phyloP scores from a whole-genome alignment of 1,140 invertebrate species.

The Cotesia vestalis region DNA sequence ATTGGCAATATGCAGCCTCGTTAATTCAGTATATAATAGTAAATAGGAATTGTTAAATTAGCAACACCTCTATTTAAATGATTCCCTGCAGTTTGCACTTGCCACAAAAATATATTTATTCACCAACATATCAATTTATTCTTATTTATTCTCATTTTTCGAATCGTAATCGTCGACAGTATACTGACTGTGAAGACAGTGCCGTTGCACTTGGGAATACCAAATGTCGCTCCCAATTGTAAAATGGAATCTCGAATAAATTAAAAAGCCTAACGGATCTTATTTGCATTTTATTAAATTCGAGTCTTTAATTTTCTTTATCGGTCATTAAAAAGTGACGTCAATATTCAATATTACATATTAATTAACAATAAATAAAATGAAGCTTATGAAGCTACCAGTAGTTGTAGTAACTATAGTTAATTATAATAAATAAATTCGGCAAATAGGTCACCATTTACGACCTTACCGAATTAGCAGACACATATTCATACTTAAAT shows the following conservation, averaged over 20 bases:
- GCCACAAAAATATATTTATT: background rate
- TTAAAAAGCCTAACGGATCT: constrained; percentile 11
- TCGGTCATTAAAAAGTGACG: background rate
- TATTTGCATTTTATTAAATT: constrained; percentile 2
- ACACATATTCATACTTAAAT: too few relatives aligned
- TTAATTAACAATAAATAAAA: too few relatives aligned
- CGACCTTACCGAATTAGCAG: too few relatives aligned
- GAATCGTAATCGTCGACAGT: background rate
- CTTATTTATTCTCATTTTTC: background rate
- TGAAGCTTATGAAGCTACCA: too few relatives aligned
- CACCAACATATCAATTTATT: background rate
- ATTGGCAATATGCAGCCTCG: background rate
- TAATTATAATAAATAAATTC: too few relatives aligned
- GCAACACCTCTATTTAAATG: background rate
- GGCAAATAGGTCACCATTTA: too few relatives aligned
- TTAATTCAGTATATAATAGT: background rate
- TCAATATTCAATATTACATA: too few relatives aligned
- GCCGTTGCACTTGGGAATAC: constrained; percentile 3
- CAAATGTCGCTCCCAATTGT: constrained; percentile 12
- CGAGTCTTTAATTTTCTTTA: too few relatives aligned
- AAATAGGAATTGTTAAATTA: background rate
- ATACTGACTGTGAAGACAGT: background rate
- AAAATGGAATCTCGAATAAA: constrained; percentile 14
- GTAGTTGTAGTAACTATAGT: too few relatives aligned
- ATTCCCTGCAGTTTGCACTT: background rate